phyloP scores from a whole-genome alignment of 2,888 invertebrate genomes.

The Epicampocera succincta region DNA sequence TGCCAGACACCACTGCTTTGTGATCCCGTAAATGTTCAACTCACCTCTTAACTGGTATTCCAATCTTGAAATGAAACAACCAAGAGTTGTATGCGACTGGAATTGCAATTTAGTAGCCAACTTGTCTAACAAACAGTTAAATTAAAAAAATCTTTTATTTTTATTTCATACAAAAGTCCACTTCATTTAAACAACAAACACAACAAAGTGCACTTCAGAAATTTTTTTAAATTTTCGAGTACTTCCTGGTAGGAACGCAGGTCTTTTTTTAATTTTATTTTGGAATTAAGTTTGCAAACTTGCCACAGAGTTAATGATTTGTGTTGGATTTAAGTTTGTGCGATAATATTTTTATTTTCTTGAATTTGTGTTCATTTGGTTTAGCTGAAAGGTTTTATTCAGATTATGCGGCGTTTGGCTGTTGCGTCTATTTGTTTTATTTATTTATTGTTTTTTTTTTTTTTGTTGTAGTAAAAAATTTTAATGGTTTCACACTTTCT shows the following conservation, averaged over 20 bases:
- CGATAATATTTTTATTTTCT: conserved; percentile 57
- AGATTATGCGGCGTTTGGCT: conserved; percentile 39
- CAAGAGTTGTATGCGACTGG: conserved; percentile 61
- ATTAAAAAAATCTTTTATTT: conserved; percentile 4
- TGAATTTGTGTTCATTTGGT: background rate
- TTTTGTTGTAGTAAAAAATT: conserved; percentile 38
- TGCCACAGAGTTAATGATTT: background rate
- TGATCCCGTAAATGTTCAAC: conserved; percentile 26
- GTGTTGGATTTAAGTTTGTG: conserved; percentile 3
- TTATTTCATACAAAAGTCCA: conserved; percentile 16
- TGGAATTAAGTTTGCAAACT: background rate
- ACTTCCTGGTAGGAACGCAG: conserved; percentile 45
- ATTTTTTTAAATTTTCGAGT: background rate
- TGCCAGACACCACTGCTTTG: too few relatives aligned
- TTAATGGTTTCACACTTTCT: conserved; percentile 63
- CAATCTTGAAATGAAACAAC: conserved; percentile 70
- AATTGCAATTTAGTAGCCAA: conserved; percentile 64
- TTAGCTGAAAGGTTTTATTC: conserved; percentile 56
- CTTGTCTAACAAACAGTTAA: conserved; percentile 42
- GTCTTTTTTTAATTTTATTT: conserved; percentile 1
- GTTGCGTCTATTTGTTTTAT: conserved; percentile 34
- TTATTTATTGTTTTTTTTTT: too few relatives aligned
- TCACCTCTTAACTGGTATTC: conserved; percentile 71
- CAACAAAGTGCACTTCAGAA: conserved; percentile 38
- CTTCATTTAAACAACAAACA: conserved; percentile 32